Evolutionary conservation across 2,113 vertebrate species (phyloP).

Genomic region (Rhea pennata): DNA sequence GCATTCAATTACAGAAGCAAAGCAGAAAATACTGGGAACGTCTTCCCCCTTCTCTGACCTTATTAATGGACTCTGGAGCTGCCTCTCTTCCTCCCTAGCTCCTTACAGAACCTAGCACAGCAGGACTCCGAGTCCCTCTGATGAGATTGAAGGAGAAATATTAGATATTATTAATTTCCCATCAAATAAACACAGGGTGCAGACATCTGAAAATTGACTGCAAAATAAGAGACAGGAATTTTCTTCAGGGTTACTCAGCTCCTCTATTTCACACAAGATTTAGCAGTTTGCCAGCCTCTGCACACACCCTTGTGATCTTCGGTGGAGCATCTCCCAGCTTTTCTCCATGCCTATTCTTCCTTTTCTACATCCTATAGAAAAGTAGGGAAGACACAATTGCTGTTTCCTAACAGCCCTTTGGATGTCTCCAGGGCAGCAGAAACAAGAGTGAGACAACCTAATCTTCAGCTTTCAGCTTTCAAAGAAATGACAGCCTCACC

Average conservation of each 20-base stretch:
- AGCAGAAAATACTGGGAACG: constrained; percentile 45
- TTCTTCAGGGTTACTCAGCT: background rate
- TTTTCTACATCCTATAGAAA: background rate
- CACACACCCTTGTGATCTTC: background rate
- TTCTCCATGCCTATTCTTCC: accelerated
- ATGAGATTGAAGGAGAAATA: background rate
- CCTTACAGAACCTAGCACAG: background rate
- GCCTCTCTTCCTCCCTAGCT: background rate
- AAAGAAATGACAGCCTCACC: background rate
- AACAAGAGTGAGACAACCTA: background rate
- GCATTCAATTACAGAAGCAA: constrained; percentile 30
- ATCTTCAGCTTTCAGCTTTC: background rate
- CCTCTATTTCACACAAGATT: background rate
- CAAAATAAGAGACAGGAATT: background rate
- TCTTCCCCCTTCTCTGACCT: constrained; percentile 34
- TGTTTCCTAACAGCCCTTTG: background rate
- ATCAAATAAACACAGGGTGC: background rate
- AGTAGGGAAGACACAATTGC: background rate
- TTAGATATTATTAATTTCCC: background rate
- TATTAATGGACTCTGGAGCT: background rate
- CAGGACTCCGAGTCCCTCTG: background rate
- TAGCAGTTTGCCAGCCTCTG: background rate
- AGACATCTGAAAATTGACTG: background rate
- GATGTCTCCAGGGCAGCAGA: background rate
- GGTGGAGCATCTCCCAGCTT: background rate